phyloP scores from a whole-genome alignment of 2,113 vertebrate species.

The Nesoenas mayeri region DNA sequence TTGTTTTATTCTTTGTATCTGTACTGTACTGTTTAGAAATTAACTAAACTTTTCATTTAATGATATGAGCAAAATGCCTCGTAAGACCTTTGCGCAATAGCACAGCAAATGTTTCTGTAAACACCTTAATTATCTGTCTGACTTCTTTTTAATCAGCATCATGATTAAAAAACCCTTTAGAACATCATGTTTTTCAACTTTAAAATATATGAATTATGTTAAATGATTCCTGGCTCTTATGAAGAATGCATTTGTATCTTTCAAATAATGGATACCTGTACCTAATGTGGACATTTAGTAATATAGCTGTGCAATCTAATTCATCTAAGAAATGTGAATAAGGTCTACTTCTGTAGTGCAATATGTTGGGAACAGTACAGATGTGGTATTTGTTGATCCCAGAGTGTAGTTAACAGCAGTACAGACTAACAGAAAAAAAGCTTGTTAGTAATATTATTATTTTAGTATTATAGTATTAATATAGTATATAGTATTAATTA shows the following conservation, averaged over 20 bases:
- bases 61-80: not conserved
- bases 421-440: not conserved
- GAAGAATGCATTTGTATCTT: not conserved
- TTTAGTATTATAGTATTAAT: too few species aligned
- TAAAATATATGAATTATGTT: not conserved
- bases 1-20: not conserved
- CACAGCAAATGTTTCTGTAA: not conserved
- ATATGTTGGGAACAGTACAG: not conserved
- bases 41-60: constrained; percentile 30
- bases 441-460: not conserved
- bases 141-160: not conserved
- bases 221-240: not conserved
- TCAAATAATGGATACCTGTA: not conserved
- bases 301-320: not conserved
- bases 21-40: constrained; percentile 26
- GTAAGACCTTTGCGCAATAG: not conserved
- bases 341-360: not conserved
- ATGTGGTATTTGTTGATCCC: not conserved
- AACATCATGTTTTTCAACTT: not conserved
- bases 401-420: not conserved
- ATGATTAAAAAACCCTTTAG: not conserved
- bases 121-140: not conserved
- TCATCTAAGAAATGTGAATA: not conserved
- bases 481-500: too few species aligned
- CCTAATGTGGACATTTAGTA: not conserved